Conservation (phyloP, 1,140 invertebrate species). For the Drosophila ananassae region DNA sequence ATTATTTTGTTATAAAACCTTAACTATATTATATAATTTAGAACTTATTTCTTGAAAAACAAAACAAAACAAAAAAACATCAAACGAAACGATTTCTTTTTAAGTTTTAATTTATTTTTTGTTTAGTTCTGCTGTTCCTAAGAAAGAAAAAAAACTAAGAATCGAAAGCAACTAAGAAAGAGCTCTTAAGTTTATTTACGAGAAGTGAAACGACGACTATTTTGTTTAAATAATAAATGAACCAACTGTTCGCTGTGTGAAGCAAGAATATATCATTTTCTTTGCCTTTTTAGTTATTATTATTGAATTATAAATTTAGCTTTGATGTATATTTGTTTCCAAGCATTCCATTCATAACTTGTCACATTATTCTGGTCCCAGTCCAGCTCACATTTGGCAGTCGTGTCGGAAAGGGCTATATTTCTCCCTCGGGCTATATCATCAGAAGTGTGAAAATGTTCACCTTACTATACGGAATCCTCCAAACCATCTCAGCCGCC, state of each 20-base stretch:
- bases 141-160: conserved; percentile 33
- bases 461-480: conserved; percentile 36
- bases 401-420: not conserved
- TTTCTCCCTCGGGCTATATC: not conserved
- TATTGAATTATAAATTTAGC: not conserved
- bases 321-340: not conserved
- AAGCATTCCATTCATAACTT: not conserved
- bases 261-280: conserved; percentile 49
- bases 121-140: conserved; percentile 74
- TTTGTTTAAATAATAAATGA: conserved; percentile 75
- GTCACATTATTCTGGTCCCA: not conserved
- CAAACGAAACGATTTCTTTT: conserved; percentile 63
- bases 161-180: conserved; percentile 49
- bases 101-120: conserved; percentile 83
- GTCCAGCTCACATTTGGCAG: not conserved
- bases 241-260: conserved; percentile 56
- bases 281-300: not conserved
- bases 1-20: conserved; percentile 81
- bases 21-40: conserved; percentile 74
- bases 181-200: conserved; percentile 67
- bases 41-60: conserved; percentile 60
- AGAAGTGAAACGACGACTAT: conserved; percentile 68
- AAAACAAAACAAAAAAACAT: conserved; percentile 22
- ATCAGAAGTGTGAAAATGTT: not conserved
- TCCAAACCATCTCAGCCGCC: conserved; percentile 45